These are phyloP conservation scores for Bombus sibiricus DNA, from an alignment of 1,140 invertebrate genomes.

Conservation along the genomic window DNA sequence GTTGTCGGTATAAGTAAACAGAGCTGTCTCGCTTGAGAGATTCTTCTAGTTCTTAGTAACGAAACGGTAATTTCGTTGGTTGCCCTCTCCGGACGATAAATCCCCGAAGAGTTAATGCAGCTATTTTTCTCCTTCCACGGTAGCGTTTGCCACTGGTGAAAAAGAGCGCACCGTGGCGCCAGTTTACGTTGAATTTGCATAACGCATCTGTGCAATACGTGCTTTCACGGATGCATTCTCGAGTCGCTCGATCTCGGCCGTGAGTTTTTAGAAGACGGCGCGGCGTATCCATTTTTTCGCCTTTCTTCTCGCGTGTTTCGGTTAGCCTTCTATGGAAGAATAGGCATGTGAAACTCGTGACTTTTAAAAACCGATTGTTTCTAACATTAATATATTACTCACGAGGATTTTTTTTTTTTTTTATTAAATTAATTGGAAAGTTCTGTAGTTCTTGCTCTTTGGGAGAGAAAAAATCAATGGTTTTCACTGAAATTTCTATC, in stretches of 20 bases:
- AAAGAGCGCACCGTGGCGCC: conserved; percentile 26
- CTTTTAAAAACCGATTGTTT: not conserved
- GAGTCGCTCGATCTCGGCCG: conserved; percentile 32
- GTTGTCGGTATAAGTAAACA: conserved; percentile 22
- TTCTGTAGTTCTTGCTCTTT: not conserved
- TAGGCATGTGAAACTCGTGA: not conserved
- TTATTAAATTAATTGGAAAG: too few relatives aligned
- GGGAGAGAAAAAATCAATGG: not conserved
- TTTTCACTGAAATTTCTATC: not conserved
- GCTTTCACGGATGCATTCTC: not conserved
- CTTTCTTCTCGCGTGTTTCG: not conserved
- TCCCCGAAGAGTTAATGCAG: conserved; percentile 40
- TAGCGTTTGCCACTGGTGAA: not conserved
- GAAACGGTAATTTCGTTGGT: conserved; percentile 40
- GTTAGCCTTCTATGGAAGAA: not conserved
- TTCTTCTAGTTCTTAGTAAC: conserved; percentile 24
- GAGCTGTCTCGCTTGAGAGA: conserved; percentile 22
- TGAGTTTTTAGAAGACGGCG: not conserved
- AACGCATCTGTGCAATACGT: conserved; percentile 4
- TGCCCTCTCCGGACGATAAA: conserved; percentile 28
- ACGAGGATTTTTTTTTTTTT: not conserved
- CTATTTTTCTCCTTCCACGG: conserved; percentile 37
- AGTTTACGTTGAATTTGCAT: conserved; percentile 45
- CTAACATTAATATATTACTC: too few relatives aligned
- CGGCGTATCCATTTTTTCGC: not conserved